These are phyloP conservation scores for Alethe castanea DNA, from an alignment of 2,113 vertebrate genomes.

Conservation along the genomic window DNA sequence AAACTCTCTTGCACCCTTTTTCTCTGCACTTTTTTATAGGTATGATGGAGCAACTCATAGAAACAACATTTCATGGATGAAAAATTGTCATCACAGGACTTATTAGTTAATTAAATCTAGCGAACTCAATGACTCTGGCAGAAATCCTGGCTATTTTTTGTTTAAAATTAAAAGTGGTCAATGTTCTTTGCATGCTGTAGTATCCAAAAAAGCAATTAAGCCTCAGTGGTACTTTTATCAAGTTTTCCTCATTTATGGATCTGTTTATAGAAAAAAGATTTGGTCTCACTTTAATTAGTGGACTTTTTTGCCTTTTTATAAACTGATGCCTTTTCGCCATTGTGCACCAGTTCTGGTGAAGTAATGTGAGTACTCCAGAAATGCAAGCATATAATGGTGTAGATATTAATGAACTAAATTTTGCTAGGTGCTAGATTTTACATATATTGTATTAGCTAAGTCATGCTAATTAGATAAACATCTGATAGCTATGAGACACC, in stretches of 20 bases:
- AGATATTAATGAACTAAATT: not conserved
- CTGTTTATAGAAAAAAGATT: not conserved
- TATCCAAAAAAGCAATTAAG: conserved; percentile 3
- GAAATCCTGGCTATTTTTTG: not conserved
- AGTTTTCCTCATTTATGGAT: not conserved
- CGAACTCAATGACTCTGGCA: not conserved
- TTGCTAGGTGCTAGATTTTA: not conserved
- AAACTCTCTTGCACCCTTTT: not conserved
- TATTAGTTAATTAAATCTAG: not conserved
- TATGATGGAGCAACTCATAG: not conserved
- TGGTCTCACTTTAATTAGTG: not conserved
- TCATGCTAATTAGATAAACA: not conserved
- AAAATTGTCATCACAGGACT: not conserved
- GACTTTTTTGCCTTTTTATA: not conserved
- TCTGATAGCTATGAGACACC: not conserved
- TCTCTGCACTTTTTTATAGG: not conserved
- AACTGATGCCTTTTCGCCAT: not conserved
- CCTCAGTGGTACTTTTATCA: not conserved
- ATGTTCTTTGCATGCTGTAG: not conserved
- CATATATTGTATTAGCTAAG: not conserved
- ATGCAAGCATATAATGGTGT: not conserved
- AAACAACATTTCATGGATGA: not conserved
- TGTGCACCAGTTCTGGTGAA: not conserved
- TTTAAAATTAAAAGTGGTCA: not conserved
- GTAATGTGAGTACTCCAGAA: not conserved